phyloP scores from a whole-genome alignment of 2,797 vertebrate species.

The Trachops cirrhosus region DNA sequence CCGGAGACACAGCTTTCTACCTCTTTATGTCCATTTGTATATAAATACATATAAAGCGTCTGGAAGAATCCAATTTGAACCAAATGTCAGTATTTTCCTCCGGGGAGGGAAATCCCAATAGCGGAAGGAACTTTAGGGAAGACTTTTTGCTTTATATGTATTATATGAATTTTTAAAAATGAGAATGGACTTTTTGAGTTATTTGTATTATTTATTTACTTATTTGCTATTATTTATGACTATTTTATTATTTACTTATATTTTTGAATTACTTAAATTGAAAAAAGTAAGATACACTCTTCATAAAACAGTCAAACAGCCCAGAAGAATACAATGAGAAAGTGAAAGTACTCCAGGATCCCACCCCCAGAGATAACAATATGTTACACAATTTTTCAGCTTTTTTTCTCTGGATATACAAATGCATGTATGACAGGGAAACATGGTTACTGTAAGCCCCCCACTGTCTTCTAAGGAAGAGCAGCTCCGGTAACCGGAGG shows the following conservation, averaged over 20 bases:
- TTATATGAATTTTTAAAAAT: not conserved
- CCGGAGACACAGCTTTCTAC: not conserved
- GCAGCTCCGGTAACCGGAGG: not conserved
- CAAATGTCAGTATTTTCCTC: not conserved
- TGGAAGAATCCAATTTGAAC: not conserved
- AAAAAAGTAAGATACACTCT: not conserved
- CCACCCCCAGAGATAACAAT: not conserved
- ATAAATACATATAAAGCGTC: not conserved
- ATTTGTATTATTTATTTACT: not conserved
- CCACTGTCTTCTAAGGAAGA: not conserved
- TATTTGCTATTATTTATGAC: not conserved
- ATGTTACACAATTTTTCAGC: not conserved
- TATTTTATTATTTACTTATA: not conserved
- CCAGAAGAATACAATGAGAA: not conserved
- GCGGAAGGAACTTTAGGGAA: not conserved
- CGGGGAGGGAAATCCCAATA: not conserved
- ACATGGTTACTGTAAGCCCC: not conserved
- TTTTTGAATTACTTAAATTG: constrained; percentile 11
- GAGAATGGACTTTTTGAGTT: constrained; percentile 13
- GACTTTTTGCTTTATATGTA: not conserved
- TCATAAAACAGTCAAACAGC: constrained; percentile 31
- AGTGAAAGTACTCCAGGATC: not conserved
- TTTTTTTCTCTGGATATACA: constrained; percentile 6
- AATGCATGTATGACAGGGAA: not conserved
- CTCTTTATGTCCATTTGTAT: not conserved